Percentiles rank a stretch among this genome's conserved stretches.
Evolutionary conservation across 2,888 invertebrate genomes (phyloP).

Genomic region (Blastobasis adustella): DNA sequence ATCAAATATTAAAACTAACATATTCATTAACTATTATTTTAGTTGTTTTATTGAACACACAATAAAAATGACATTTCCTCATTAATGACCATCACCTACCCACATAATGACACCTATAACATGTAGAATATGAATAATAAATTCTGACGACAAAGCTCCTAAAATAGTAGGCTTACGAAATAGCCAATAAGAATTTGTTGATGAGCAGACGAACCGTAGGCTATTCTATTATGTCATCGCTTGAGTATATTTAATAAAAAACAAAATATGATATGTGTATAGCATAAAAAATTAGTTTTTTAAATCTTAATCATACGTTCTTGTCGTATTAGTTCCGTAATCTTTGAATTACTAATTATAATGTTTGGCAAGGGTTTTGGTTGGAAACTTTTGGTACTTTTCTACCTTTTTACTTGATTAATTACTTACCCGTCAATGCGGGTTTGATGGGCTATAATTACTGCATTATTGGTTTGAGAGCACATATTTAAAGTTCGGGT

Average conservation of each 20-base stretch:
- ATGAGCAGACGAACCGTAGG: conserved; percentile 5
- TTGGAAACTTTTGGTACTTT: no score
- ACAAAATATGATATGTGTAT: no score
- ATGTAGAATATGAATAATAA: conserved; percentile 1
- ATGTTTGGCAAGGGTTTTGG: no score
- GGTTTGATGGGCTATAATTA: no score
- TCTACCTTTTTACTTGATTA: no score
- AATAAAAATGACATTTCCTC: no score
- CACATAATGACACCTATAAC: conserved; percentile 4
- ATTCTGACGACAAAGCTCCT: conserved; percentile 17
- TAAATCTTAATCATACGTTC: background rate
- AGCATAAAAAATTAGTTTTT: background rate
- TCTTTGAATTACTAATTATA: background rate
- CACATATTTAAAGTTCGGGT: no score
- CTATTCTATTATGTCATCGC: conserved; percentile 30
- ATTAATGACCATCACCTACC: background rate
- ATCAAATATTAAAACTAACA: no score
- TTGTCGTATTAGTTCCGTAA: background rate
- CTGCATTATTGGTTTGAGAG: no score
- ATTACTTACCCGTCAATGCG: no score
- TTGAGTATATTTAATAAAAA: background rate
- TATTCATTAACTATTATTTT: no score
- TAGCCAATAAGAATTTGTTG: background rate
- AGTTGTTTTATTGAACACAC: no score
- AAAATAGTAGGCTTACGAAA: conserved; percentile 20